Conservation (phyloP, 2,888 invertebrate species). For the Augiades crinisus region DNA sequence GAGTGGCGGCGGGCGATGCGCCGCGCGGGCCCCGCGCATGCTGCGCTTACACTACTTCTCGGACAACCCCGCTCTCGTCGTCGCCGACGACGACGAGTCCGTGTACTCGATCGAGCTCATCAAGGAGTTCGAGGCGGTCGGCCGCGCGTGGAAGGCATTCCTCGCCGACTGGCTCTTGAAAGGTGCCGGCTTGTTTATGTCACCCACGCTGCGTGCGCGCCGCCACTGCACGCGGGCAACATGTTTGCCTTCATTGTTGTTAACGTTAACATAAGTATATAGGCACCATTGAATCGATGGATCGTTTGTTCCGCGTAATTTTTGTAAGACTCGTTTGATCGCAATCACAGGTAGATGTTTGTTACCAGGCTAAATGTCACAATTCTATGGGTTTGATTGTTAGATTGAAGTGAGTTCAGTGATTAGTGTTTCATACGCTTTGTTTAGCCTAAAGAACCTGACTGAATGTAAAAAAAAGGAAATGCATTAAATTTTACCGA, state of each 20-base stretch:
- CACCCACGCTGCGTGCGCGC: constrained; percentile 27
- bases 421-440: neutral
- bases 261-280: constrained; percentile 8
- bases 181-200: constrained; percentile 59
- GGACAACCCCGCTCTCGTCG: constrained; percentile 87
- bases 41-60: constrained; percentile 92
- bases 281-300: neutral
- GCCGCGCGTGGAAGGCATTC: constrained; percentile 89
- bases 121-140: constrained; percentile 92
- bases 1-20: constrained; percentile 68
- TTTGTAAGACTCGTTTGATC: neutral
- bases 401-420: neutral
- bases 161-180: constrained; percentile 85
- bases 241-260: constrained; percentile 20
- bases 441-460: neutral
- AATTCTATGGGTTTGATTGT: neutral
- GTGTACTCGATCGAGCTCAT: constrained; percentile 92
- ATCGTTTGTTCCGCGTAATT: neutral
- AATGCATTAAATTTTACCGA: too few relatives aligned
- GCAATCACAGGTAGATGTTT: neutral
- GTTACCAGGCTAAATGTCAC: neutral
- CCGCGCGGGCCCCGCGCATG: constrained; percentile 82
- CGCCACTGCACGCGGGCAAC: constrained; percentile 13
- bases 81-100: constrained; percentile 80
- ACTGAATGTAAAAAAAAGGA: too few relatives aligned